These are phyloP conservation scores for Labrus mixtus DNA, from an alignment of 2,113 vertebrate species.

Conservation along the genomic window DNA sequence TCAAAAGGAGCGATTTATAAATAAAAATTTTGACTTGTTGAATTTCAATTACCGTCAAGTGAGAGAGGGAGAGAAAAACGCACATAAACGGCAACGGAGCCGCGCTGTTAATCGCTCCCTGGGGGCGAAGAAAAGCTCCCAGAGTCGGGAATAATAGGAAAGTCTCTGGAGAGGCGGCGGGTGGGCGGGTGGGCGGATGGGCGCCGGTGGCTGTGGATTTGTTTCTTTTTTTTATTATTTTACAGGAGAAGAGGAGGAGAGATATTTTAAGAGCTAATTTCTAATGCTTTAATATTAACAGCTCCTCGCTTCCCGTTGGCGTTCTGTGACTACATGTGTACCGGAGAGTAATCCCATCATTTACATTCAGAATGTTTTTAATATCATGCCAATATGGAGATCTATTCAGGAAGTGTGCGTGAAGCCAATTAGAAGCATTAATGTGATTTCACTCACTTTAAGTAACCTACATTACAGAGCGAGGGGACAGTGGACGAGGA, in stretches of 20 bases:
- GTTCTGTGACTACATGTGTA: conserved; percentile 65
- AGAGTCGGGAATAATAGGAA: conserved; percentile 68
- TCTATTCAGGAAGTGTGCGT: conserved; percentile 32
- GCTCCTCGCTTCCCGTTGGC: conserved; percentile 58
- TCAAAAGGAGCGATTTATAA: conserved; percentile 65
- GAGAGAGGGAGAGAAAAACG: conserved; percentile 46
- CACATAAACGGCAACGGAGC: conserved; percentile 46
- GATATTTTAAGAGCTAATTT: conserved; percentile 73
- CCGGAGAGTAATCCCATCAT: conserved; percentile 65
- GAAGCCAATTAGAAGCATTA: conserved; percentile 46
- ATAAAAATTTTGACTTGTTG: conserved; percentile 77
- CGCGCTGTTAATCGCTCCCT: conserved; percentile 72
- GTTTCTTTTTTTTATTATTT: conserved; percentile 29
- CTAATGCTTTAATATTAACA: conserved; percentile 63
- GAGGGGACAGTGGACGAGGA: background rate
- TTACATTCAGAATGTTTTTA: conserved; percentile 55
- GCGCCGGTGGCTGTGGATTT: conserved; percentile 66
- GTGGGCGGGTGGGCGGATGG: conserved; percentile 64
- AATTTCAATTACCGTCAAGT: conserved; percentile 74
- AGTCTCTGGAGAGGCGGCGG: conserved; percentile 66
- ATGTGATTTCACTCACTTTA: conserved; percentile 39
- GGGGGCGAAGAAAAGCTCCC: conserved; percentile 60
- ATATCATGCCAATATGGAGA: conserved; percentile 59
- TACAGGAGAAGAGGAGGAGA: conserved; percentile 11
- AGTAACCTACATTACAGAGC: background rate